Conservation (phyloP, 1,140 invertebrate species). For the Cydia fagiglandana region DNA sequence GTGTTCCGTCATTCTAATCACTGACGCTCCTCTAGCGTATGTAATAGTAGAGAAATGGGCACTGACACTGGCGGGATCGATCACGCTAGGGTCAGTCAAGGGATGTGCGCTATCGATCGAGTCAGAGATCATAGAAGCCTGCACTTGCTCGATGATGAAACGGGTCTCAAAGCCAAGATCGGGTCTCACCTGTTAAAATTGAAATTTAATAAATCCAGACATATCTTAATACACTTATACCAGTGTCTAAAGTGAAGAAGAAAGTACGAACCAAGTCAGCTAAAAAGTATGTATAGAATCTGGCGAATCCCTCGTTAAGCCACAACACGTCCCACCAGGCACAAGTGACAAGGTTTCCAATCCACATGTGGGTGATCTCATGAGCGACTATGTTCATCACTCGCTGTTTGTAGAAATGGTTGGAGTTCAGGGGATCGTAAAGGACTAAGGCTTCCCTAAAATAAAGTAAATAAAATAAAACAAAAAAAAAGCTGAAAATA, state of each 20-base stretch:
- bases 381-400: constrained; percentile 78
- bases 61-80: constrained; percentile 72
- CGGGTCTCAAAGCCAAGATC: constrained; percentile 73
- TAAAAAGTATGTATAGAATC: constrained; percentile 85
- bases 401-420: constrained; percentile 74
- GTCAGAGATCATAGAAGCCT: constrained; percentile 83
- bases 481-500: neutral
- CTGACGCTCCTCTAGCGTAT: constrained; percentile 83
- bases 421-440: constrained; percentile 59
- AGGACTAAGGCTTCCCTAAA: constrained; percentile 65
- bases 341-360: constrained; percentile 82
- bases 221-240: neutral
- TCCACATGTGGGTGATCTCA: constrained; percentile 79
- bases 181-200: constrained; percentile 58
- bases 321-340: constrained; percentile 85
- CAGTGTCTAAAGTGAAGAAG: neutral
- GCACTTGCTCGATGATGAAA: constrained; percentile 83
- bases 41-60: constrained; percentile 81
- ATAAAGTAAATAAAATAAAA: neutral
- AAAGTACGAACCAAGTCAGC: constrained; percentile 69
- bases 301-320: constrained; percentile 85
- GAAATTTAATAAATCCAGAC: constrained; percentile 25
- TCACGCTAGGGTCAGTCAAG: constrained; percentile 75
- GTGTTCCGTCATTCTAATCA: constrained; percentile 87
- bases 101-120: constrained; percentile 83